Evolutionary conservation across 2,113 vertebrate species (phyloP).

Genomic region (Carassius gibelio): DNA sequence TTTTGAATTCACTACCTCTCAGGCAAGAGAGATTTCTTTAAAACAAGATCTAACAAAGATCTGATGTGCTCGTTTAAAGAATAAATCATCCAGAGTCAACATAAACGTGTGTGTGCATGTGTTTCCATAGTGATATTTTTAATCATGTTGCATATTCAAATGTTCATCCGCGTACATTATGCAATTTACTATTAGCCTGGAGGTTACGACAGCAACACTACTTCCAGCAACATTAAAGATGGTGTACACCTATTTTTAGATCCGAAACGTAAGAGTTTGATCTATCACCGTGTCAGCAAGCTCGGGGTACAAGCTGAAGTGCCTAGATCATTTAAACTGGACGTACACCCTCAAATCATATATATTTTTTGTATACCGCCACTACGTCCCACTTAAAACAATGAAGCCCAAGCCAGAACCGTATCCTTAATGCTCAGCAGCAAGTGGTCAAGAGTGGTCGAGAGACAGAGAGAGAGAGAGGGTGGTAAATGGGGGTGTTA

Average conservation of each 20-base stretch:
- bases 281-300: conserved; percentile 21
- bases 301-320: conserved; percentile 17
- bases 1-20: background rate
- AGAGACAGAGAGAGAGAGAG: background rate
- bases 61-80: background rate
- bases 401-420: too few relatives aligned
- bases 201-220: background rate
- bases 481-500: too few relatives aligned
- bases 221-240: background rate
- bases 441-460: background rate
- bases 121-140: background rate
- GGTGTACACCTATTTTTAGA: conserved; percentile 27
- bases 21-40: background rate
- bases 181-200: background rate
- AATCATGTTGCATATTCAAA: background rate
- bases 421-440: too few relatives aligned
- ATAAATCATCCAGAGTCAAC: background rate
- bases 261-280: conserved; percentile 14
- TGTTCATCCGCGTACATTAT: background rate
- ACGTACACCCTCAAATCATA: background rate
- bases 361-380: background rate
- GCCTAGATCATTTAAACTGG: background rate
- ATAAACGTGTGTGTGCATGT: background rate
- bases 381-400: background rate
- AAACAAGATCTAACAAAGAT: background rate